A percentile compares a stretch with the other conserved stretches of the same genome.
phyloP scores from a whole-genome alignment of 2,888 invertebrate genomes.

The Allolobophora icterica region DNA sequence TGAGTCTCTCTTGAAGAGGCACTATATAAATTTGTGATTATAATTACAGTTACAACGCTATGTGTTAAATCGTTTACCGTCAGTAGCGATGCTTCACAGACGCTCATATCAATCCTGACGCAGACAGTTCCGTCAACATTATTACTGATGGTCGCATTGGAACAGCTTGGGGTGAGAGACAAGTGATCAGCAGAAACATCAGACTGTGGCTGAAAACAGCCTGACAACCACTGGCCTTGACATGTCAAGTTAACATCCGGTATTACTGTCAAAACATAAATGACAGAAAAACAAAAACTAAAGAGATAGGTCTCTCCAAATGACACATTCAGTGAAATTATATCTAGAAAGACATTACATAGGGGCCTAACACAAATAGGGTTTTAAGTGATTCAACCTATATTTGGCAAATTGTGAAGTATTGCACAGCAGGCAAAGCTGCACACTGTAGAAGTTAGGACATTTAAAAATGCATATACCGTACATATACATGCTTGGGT shows the following conservation, averaged over 20 bases:
- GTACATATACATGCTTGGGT: neutral
- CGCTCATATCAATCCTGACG: constrained; percentile 32
- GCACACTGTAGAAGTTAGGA: neutral
- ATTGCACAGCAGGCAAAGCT: neutral
- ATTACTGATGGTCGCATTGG: neutral
- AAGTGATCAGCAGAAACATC: neutral
- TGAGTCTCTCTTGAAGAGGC: no score
- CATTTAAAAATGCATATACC: neutral
- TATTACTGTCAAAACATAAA: neutral
- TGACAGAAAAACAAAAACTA: neutral
- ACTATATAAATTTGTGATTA: no score
- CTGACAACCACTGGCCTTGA: constrained; percentile 23
- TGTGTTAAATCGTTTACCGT: neutral
- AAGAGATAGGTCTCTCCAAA: neutral
- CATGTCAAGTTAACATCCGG: constrained; percentile 22
- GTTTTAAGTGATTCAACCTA: neutral
- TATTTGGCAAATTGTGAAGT: neutral
- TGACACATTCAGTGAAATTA: neutral
- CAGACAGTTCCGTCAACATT: neutral
- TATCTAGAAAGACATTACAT: neutral
- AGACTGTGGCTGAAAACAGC: constrained; percentile 22
- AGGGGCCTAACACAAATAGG: no score
- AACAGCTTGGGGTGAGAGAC: constrained; percentile 18
- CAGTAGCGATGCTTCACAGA: constrained; percentile 2
- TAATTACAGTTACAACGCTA: neutral